A percentile compares a stretch with the other conserved stretches of the same genome.
These are phyloP conservation scores for Apogon hyalosoma DNA, from an alignment of 2,797 vertebrate genomes.

Conservation along the genomic window DNA sequence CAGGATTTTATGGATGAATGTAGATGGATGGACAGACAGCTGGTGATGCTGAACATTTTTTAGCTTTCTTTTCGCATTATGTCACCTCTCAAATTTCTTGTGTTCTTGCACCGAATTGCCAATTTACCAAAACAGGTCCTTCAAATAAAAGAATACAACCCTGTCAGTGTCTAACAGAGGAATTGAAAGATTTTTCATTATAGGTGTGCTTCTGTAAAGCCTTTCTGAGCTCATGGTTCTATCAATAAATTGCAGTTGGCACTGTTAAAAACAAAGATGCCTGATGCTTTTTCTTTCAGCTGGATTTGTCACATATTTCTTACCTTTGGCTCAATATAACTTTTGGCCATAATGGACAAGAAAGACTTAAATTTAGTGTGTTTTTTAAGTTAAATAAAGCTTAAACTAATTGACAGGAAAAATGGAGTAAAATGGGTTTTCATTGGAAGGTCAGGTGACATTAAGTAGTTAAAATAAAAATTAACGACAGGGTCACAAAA, in stretches of 20 bases:
- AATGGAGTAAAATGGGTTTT: neutral
- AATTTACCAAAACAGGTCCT: constrained; percentile 15
- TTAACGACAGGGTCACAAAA: constrained; percentile 14
- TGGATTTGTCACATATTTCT: constrained; percentile 2
- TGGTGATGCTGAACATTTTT: constrained; percentile 25
- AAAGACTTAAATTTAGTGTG: constrained; percentile 6
- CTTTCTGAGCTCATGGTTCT: constrained; percentile 20
- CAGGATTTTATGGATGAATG: constrained; percentile 36
- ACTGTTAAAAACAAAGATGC: constrained; percentile 6
- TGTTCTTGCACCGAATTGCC: constrained; percentile 3
- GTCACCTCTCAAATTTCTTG: constrained; percentile 7
- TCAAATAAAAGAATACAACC: constrained; percentile 32
- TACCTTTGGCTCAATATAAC: constrained; percentile 10
- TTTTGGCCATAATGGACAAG: neutral
- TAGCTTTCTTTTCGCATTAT: constrained; percentile 27
- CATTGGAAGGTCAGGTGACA: constrained; percentile 12
- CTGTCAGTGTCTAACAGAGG: constrained; percentile 1
- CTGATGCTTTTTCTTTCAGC: neutral
- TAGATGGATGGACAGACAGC: constrained; percentile 51
- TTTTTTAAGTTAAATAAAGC: neutral
- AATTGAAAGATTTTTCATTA: constrained; percentile 19
- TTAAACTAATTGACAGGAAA: neutral
- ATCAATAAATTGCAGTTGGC: constrained; percentile 34
- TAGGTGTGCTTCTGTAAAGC: constrained; percentile 36
- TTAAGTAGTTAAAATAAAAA: neutral